Percentiles rank a stretch among this genome's conserved stretches.
These are phyloP conservation scores for Silurus aristotelis DNA, from an alignment of 2,797 vertebrate species.

Conservation along the genomic window DNA sequence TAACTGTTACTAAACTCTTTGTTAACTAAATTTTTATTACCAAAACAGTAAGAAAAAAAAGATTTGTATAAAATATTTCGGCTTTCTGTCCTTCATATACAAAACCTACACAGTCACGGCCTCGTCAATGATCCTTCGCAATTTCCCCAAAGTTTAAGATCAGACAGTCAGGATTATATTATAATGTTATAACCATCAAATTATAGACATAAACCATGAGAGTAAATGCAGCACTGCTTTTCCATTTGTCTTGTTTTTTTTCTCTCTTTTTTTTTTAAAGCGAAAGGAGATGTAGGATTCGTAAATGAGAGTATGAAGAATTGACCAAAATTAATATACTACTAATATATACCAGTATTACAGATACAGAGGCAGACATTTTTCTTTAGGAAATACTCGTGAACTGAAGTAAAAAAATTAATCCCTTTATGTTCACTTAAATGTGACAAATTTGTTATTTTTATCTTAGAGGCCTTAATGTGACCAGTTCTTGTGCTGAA, in stretches of 20 bases:
- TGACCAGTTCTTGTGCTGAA: not conserved
- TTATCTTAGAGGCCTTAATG: not conserved
- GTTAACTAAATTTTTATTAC: conserved; percentile 19
- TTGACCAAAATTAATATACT: not conserved
- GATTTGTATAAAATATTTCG: conserved; percentile 3
- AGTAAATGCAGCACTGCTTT: not conserved
- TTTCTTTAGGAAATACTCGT: not conserved
- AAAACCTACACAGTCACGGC: not conserved
- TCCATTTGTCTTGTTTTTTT: not conserved
- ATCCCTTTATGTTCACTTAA: not conserved
- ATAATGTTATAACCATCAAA: not conserved
- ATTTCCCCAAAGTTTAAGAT: not conserved
- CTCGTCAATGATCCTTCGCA: not conserved
- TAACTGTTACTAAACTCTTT: conserved; percentile 1
- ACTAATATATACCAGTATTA: not conserved
- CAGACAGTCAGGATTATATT: not conserved
- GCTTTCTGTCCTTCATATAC: not conserved
- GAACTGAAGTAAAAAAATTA: not conserved
- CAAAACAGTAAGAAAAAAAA: not conserved
- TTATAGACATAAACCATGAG: not conserved
- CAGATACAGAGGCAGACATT: not conserved
- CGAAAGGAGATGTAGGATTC: not conserved
- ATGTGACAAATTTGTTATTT: not conserved
- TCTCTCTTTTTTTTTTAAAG: not conserved
- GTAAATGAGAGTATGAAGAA: not conserved